These are phyloP conservation scores for Meloidogyne floridensis DNA, from an alignment of 1,140 invertebrate species.

Conservation along the genomic window DNA sequence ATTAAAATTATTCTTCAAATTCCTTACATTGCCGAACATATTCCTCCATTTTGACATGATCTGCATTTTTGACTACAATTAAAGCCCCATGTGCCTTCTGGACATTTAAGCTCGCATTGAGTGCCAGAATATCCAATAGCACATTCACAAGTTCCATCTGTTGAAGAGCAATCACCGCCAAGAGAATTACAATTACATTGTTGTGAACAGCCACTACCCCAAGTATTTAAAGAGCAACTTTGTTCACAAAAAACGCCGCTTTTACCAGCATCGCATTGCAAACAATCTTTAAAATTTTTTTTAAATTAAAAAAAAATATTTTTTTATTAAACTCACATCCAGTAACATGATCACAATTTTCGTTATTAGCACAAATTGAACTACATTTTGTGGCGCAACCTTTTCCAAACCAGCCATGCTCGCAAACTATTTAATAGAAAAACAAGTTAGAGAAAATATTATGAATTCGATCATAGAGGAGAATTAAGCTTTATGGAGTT, in stretches of 20 bases:
- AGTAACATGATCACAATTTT: conserved; percentile 77
- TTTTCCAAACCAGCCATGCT: conserved; percentile 59
- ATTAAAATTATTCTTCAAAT: too few relatives aligned
- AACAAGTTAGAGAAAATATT: too few relatives aligned
- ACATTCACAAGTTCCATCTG: conserved; percentile 67
- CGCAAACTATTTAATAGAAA: conserved; percentile 36
- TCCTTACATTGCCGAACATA: conserved; percentile 74
- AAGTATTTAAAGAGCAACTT: conserved; percentile 71
- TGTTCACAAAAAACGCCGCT: conserved; percentile 78
- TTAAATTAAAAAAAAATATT: background rate
- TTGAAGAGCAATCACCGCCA: conserved; percentile 52
- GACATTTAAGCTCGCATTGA: conserved; percentile 57
- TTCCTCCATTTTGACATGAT: conserved; percentile 46
- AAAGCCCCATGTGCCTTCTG: conserved; percentile 71
- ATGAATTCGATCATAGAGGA: too few relatives aligned
- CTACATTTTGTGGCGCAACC: conserved; percentile 61
- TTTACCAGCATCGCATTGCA: conserved; percentile 78
- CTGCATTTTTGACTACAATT: conserved; percentile 57
- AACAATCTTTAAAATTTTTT: conserved; percentile 69
- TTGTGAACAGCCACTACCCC: conserved; percentile 42
- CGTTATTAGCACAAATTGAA: conserved; percentile 80
- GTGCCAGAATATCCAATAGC: conserved; percentile 63
- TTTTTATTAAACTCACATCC: conserved; percentile 68
- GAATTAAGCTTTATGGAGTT: too few relatives aligned
- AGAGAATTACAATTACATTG: conserved; percentile 36